Conservation (phyloP, 2,797 vertebrate species). For the Morus bassanus region DNA sequence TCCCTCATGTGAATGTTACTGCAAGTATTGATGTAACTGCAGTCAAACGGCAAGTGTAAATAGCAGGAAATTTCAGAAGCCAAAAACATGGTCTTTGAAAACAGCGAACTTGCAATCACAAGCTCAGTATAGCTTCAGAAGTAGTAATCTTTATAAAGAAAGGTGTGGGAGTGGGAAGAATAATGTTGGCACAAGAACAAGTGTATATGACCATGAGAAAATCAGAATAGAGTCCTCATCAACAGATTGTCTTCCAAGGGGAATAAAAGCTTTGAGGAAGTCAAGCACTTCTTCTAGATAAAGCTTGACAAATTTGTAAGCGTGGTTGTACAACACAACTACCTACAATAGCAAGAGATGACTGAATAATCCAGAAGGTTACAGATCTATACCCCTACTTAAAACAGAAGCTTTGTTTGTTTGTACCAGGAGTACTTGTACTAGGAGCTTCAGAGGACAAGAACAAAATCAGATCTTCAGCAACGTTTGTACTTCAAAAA, state of each 20-base stretch:
- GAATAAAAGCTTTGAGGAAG: background rate
- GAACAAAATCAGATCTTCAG: background rate
- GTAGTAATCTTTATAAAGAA: background rate
- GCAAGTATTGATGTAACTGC: slow-evolving; percentile 1
- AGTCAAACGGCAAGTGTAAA: background rate
- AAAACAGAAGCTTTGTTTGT: background rate
- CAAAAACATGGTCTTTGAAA: background rate
- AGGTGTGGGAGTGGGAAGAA: background rate
- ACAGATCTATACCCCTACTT: background rate
- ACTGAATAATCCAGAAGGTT: background rate
- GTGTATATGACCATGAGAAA: background rate
- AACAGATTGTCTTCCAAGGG: background rate
- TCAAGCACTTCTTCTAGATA: background rate
- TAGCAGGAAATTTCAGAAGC: background rate
- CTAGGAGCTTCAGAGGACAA: background rate
- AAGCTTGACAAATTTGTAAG: background rate
- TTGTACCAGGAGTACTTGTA: background rate
- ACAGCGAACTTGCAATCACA: background rate
- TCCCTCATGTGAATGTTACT: background rate
- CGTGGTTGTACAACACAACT: background rate
- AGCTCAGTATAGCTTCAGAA: background rate
- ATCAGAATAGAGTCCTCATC: background rate
- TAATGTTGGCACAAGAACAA: background rate
- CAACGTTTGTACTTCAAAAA: background rate
- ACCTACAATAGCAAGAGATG: background rate